These are phyloP conservation scores for Tinamus guttatus DNA, from an alignment of 2,113 vertebrate genomes.

Conservation along the genomic window DNA sequence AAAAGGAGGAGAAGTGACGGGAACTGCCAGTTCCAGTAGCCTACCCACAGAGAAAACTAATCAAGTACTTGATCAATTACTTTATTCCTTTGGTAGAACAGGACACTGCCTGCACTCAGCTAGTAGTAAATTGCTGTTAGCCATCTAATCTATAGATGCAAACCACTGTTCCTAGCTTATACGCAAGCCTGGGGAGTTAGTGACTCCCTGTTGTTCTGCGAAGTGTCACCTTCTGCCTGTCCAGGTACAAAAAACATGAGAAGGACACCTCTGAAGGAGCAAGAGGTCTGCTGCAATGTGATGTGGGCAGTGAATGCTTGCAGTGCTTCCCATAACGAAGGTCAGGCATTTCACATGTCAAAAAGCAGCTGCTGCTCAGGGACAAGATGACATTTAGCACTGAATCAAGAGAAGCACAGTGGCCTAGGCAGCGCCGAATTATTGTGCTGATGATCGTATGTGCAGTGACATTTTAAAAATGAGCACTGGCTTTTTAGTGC, in stretches of 20 bases:
- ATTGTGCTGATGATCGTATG: background rate
- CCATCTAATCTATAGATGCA: background rate
- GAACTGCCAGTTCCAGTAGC: background rate
- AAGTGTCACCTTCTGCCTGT: background rate
- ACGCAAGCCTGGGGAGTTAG: background rate
- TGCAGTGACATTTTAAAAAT: conserved; percentile 49
- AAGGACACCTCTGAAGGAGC: background rate
- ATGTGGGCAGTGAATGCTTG: background rate
- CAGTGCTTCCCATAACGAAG: background rate
- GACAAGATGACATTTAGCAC: background rate
- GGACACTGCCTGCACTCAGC: background rate
- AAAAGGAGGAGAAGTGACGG: background rate
- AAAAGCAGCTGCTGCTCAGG: background rate
- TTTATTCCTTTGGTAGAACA: background rate
- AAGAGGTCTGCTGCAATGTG: background rate
- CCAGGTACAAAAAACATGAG: background rate
- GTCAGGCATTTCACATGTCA: background rate
- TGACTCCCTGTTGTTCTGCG: background rate
- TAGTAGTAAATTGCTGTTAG: background rate
- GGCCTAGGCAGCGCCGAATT: background rate
- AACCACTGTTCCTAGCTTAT: background rate
- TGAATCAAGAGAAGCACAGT: background rate
- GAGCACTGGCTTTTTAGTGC: conserved; percentile 15
- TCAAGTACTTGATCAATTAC: background rate
- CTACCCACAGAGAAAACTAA: background rate